Conservation (phyloP, 1,140 invertebrate genomes). For the Drosophila gunungcola region DNA sequence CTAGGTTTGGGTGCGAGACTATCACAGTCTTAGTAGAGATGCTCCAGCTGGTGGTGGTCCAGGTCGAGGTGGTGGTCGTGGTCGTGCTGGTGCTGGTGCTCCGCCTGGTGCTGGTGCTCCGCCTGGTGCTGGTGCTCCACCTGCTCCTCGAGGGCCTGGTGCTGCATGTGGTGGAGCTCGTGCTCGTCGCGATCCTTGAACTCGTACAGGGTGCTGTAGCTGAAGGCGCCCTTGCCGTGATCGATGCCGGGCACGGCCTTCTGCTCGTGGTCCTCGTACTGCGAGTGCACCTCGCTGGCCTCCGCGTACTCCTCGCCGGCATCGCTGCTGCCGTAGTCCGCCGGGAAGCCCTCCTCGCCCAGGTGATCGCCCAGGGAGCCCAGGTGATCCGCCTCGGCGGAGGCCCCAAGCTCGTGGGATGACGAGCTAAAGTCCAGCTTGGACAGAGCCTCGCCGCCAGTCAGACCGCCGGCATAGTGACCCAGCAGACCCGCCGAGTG, state of each 20-base stretch:
- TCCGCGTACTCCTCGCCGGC: constrained; percentile 68
- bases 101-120: constrained; percentile 40
- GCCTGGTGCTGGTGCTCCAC: constrained; percentile 58
- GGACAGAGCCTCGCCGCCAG: constrained; percentile 61
- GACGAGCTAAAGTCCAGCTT: constrained; percentile 47
- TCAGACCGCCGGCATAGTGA: constrained; percentile 61
- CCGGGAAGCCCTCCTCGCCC: constrained; percentile 60
- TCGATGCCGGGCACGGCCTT: constrained; percentile 77
- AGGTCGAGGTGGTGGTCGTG: constrained; percentile 25
- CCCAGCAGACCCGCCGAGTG: constrained; percentile 64
- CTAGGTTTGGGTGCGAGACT: constrained; percentile 30
- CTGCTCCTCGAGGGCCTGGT: constrained; percentile 56
- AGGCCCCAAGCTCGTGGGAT: constrained; percentile 25
- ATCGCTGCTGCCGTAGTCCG: constrained; percentile 62
- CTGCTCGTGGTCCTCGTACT: constrained; percentile 52
- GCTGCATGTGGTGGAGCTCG: constrained; percentile 58
- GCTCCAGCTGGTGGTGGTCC: constrained; percentile 34
- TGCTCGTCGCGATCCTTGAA: constrained; percentile 74
- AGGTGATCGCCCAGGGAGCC: constrained; percentile 65
- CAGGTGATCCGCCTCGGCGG: constrained; percentile 39
- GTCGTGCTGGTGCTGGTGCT: constrained; percentile 55
- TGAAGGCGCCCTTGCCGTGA: constrained; percentile 79
- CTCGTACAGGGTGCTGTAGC: constrained; percentile 79
- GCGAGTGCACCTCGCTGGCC: constrained; percentile 61
- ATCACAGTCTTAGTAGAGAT: constrained; percentile 49